Evolutionary conservation across 64 coral and sea anemone genomes (phyloP), one percentile per base, ranked within the genome.

Genomic region (Actinia tenebrosa): DNA sequence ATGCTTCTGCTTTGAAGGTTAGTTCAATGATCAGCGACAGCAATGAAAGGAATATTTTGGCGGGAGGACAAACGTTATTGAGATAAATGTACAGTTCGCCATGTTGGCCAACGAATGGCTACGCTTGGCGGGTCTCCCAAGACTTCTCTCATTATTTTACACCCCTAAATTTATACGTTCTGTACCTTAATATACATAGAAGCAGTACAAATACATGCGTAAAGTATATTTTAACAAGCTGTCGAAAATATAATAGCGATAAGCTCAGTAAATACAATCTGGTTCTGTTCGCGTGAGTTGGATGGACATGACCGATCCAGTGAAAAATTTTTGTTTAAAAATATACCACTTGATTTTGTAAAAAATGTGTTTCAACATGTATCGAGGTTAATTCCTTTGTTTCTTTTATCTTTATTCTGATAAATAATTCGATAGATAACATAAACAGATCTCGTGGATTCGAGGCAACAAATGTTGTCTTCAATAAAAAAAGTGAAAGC

Each of bases 1-100:
- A 85, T 85, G 83, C 83, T 60, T 85, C 83, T 5, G 83, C 83
- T 59, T 16, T 85, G 30, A 85, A 85, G 83, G 83, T 85, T 56
- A 61, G 83, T 60, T 2, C 11, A 75, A 75, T 27, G 69, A 75
- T 75, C 26, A 75, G 15, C 2, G 8, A 75, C 23, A 30, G 11
- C 10, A 75, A 64, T 85, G 26, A 44, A 85, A 85, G 45, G 16
- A 15, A 53, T 37, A 7, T 25, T 53, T 81, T 45, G 44, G 79
- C 46, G 50, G 43, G 43, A 7, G 44, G 6, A 52, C 18, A 45
- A 79, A 81, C 45, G 45, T 7, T 10, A 26, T 81, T 47, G 45
- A 50, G 44, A 50, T 7, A 53, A 81, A 81, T 50, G 79, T 81
- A 45, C 43, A 81, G 46, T 81, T 53, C 79, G 79, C 79, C 79